Base-by-base conservation (phyloP, 2,888 invertebrate species). In the Agapetus fuscipes region DNA sequence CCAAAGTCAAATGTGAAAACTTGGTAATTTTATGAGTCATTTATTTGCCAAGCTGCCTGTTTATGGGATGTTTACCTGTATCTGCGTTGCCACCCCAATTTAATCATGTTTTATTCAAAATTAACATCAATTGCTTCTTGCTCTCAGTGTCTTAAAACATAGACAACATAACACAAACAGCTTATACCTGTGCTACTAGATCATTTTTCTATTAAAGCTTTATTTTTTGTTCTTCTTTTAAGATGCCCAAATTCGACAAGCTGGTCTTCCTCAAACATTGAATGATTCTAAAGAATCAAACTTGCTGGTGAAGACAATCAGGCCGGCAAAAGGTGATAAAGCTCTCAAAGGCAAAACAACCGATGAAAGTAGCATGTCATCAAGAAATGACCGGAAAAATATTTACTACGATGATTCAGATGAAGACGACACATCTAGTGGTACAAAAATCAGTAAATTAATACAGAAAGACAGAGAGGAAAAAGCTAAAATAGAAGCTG, bases 351-450 rank as follows among this genome's bases (percentile, higher is more conserved):
- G 37, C 30, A n/a, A n/a, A n/a, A n/a, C n/a, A n/a, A n/a, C n/a
- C n/a, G n/a, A n/a, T n/a, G 31, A 41, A 10, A 34, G 33, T 9
- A 12, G 32, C 17, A 11, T 49, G 0, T 49, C 54, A 44, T 46
- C 60, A 20, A 62, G 66, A 45, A 58, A 71, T 11, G 56, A 63
- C 34, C 52, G n/a, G n/a, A n/a, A 52, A n/a, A 54, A 76, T 2
- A 47, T 73, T 25, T 76, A 73, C 50, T 58, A 60, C 0, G 57
- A 63, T 3, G 72, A 71, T 3, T 70, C 74, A 48, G 59, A 60
- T 6, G 52, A 52, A 24, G 48, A 51, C 16, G 56, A 70, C 46
- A 59, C 4, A n/a, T n/a, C n/a, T 4, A 20, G 20, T 9, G 9
- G 9, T 20, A 20, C 56, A 12, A 66, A 63, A 53, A 63, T 72